Conservation (phyloP, 2,113 vertebrate genomes). For the Orthonyx spaldingii region DNA sequence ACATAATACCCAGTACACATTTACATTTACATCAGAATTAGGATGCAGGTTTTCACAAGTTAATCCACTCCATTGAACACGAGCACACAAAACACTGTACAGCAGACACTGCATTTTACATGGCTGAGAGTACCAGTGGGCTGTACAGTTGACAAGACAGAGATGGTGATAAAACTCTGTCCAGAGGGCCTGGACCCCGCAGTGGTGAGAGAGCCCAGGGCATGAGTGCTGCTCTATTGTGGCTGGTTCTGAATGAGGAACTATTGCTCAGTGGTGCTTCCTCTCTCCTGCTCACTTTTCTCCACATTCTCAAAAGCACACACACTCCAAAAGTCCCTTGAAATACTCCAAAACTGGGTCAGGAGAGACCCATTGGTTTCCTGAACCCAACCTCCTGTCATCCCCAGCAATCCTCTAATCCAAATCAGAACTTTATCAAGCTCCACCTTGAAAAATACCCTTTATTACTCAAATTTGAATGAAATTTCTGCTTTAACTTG, state of each 20-base stretch:
- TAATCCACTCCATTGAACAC: neutral
- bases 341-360: neutral
- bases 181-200: neutral
- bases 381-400: neutral
- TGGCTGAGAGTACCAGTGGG: fast-evolving
- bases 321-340: neutral
- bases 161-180: neutral
- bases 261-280: neutral
- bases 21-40: conserved; percentile 6
- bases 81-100: neutral
- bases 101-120: neutral
- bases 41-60: neutral
- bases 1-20: neutral
- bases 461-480: neutral
- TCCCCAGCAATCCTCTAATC: neutral
- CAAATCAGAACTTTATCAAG: neutral
- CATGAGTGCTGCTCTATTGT: neutral
- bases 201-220: neutral
- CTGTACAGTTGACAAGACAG: neutral
- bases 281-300: neutral
- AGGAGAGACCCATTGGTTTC: neutral
- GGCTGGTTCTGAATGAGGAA: neutral
- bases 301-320: neutral
- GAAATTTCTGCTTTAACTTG: neutral
- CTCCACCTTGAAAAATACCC: neutral